These are phyloP conservation scores for Bursaphelenchus okinawaensis DNA, from an alignment of 2,888 invertebrate genomes.

Conservation along the genomic window DNA sequence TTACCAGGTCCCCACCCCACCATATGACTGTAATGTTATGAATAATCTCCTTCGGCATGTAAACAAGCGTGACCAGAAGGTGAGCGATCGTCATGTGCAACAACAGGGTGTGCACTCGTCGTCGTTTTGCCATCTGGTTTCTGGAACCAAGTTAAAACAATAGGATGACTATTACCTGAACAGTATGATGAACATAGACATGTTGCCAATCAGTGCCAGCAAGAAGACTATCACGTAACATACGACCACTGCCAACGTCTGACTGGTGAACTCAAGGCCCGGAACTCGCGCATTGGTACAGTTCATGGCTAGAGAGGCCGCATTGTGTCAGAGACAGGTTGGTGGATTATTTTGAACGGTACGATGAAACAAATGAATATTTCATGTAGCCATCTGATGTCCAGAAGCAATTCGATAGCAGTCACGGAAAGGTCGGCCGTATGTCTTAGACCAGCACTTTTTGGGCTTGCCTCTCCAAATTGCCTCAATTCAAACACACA, in stretches of 20 bases:
- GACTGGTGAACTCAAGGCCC: not conserved
- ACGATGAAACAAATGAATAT: not conserved
- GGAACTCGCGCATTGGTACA: not conserved
- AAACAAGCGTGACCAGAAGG: slow-evolving; percentile 45
- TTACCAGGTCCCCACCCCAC: slow-evolving; percentile 44
- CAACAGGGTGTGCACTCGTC: slow-evolving; percentile 49
- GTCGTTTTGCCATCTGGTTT: slow-evolving; percentile 47
- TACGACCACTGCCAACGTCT: not conserved
- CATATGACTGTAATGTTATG: slow-evolving; percentile 52
- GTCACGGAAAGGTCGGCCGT: not conserved
- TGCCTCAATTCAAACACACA: not conserved
- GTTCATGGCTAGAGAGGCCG: not conserved
- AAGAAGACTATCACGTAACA: slow-evolving; percentile 41
- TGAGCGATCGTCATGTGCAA: slow-evolving; percentile 55
- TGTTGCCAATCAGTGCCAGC: slow-evolving; percentile 46
- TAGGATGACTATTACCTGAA: slow-evolving; percentile 36
- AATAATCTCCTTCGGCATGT: slow-evolving; percentile 55
- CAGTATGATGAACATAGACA: slow-evolving; percentile 48
- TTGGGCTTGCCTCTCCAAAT: not conserved
- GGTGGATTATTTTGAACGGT: not conserved
- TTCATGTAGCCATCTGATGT: not conserved
- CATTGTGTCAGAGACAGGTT: not conserved
- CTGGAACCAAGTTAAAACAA: slow-evolving; percentile 21
- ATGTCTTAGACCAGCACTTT: not conserved
- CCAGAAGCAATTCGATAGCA: not conserved